Conservation (phyloP, 1,140 invertebrate genomes). For the Dufourea novaeangliae region DNA sequence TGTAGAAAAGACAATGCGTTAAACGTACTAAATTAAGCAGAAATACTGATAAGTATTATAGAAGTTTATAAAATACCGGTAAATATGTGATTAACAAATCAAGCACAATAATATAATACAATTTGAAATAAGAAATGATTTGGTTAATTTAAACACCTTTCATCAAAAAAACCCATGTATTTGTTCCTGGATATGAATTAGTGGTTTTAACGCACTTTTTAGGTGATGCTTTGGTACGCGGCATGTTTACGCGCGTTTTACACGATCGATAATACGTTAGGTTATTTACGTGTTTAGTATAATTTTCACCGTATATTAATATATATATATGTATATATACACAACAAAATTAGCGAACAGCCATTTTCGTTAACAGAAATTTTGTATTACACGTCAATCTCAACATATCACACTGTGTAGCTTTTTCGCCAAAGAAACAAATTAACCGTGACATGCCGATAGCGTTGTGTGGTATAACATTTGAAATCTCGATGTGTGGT, state of each 20-base stretch:
- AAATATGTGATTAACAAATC: neutral
- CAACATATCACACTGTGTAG: slow-evolving; percentile 18
- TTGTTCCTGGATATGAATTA: slow-evolving; percentile 75
- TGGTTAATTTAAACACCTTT: slow-evolving; percentile 81
- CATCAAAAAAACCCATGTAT: slow-evolving; percentile 85
- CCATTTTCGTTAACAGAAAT: slow-evolving; percentile 62
- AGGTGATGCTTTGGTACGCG: slow-evolving; percentile 82
- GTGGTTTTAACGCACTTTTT: slow-evolving; percentile 82
- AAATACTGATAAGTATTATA: slow-evolving; percentile 9
- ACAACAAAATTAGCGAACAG: slow-evolving; percentile 63
- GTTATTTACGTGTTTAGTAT: slow-evolving; percentile 47
- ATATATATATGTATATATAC: neutral
- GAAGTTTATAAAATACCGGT: neutral
- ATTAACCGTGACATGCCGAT: slow-evolving; percentile 50
- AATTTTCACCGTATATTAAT: slow-evolving; percentile 33
- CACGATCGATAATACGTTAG: slow-evolving; percentile 31
- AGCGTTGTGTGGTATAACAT: slow-evolving; percentile 36
- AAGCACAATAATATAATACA: neutral
- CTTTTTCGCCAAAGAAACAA: slow-evolving; percentile 16
- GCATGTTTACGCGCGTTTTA: slow-evolving; percentile 75
- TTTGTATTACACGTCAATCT: slow-evolving; percentile 32
- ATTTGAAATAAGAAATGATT: neutral
- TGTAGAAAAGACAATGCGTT: slow-evolving; percentile 4
- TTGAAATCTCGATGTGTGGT: slow-evolving; percentile 44
- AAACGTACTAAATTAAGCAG: neutral